Evolutionary conservation across 37 sponge, comb jelly and placozoan species (phyloP).

Genomic region (Cladorhizidae sp.): DNA sequence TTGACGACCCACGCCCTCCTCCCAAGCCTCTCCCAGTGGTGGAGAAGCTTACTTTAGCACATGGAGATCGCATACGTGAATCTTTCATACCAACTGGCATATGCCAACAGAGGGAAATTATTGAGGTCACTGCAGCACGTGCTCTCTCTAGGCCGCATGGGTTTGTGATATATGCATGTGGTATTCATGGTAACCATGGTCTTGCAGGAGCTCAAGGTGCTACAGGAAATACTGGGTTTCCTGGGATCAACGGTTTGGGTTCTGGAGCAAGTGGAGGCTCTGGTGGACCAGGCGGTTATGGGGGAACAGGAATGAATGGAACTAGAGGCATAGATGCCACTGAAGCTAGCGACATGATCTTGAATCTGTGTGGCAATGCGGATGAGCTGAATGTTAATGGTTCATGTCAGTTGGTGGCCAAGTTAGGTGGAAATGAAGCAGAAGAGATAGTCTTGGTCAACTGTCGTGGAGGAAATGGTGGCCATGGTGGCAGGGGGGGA

Average conservation of each 20-base stretch:
- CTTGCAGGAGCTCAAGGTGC: constrained; percentile 35
- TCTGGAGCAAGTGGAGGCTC: constrained; percentile 55
- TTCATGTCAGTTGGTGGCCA: constrained; percentile 25
- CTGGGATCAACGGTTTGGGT: constrained; percentile 11
- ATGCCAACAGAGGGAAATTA: constrained; percentile 22
- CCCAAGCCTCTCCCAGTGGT: constrained; percentile 42
- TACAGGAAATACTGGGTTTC: constrained; percentile 27
- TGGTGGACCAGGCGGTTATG: constrained; percentile 63
- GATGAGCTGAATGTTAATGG: constrained; percentile 56
- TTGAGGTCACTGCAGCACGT: constrained; percentile 46
- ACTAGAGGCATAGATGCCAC: constrained; percentile 59
- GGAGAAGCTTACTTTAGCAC: constrained; percentile 16
- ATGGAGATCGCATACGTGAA: constrained; percentile 61
- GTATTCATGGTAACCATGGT: constrained; percentile 49
- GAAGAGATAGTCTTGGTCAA: constrained; percentile 72
- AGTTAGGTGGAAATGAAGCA: constrained; percentile 57
- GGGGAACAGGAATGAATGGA: constrained; percentile 61
- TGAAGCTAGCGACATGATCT: constrained; percentile 73
- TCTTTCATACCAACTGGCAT: constrained; percentile 23
- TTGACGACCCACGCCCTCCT: constrained; percentile 75
- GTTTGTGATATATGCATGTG: constrained; percentile 54
- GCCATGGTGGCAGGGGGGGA: constrained; percentile 78
- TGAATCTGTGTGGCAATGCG: constrained; percentile 58
- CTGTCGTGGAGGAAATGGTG: constrained; percentile 80
- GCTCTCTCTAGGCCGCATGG: constrained; percentile 67